Evolutionary conservation across 2,113 vertebrate genomes (phyloP), one percentile per base, ranked within the genome.

Genomic region (Corythaeola cristata): DNA sequence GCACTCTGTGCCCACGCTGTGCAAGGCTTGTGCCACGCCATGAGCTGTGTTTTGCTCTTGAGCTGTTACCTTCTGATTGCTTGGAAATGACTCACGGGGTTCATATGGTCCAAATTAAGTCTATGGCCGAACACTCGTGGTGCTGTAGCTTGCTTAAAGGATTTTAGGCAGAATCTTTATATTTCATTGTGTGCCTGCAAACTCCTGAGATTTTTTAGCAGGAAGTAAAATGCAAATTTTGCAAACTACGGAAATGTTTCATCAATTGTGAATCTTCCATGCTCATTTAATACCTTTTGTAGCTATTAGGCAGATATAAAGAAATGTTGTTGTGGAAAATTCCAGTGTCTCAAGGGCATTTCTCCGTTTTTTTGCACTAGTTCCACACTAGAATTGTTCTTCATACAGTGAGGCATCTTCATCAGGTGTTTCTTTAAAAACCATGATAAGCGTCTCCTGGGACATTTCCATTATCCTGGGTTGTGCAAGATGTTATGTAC

Each of bases 51-150:
- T 90, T 75, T 81, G 52, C 62, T 64, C 52, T 89, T 52, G 44
- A 81, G 19, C 79, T 59, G 28, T 60, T 80, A 53, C 63, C 27
- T 87, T 89, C 69, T 62, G 24, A 41, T 80, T 66, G 45, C 86
- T 87, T 69, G 69, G 82, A 92, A 95, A 87, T 89, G n/a, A 59
- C 66, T 82, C 56, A 50, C 4, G 28, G 56, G 12, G 6, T 87
- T 92, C 83, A 89, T 87, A 45, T 58, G 60, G 73, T 82, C 68
- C 73, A 72, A 87, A 93, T 87, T 75, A 90, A 66, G 73, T 2
- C 5, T 41, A 64, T 16, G 32, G 21, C 44, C n/a, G 12, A 85
- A 68, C 19, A n/a, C 44, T 77, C 0, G 0, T 44, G 44, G 23
- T 75, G 58, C 19, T 75, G 49, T 58, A 75, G 66, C 58, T 64